Evolutionary conservation across 2,797 vertebrate genomes (phyloP).

Genomic region (Gastrophryne carolinensis): DNA sequence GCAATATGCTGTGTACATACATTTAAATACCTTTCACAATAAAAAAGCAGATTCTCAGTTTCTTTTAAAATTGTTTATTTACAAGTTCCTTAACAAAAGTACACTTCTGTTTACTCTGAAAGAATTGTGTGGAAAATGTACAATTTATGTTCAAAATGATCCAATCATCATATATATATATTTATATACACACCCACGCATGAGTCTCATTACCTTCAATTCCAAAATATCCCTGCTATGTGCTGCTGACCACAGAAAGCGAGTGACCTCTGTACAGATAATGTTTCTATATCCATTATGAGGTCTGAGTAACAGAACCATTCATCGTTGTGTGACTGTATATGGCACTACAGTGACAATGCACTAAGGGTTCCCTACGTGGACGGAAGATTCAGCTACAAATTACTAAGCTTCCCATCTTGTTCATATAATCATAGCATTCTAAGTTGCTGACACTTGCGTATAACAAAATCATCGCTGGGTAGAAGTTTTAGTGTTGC

Average conservation of each 20-base stretch:
- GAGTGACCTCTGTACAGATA: neutral
- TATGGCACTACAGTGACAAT: neutral
- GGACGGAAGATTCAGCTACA: constrained; percentile 17
- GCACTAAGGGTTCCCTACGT: constrained; percentile 10
- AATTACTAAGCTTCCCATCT: neutral
- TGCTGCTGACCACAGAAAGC: constrained; percentile 5
- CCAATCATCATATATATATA: constrained; percentile 40
- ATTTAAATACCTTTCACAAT: neutral
- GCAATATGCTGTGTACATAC: neutral
- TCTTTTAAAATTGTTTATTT: constrained; percentile 52
- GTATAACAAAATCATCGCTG: neutral
- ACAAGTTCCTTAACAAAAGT: constrained; percentile 52
- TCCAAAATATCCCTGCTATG: constrained; percentile 4
- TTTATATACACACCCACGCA: no score
- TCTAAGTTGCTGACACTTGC: neutral
- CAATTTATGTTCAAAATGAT: constrained; percentile 42
- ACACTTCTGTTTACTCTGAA: constrained; percentile 50
- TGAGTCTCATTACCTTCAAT: neutral
- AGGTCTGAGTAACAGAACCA: neutral
- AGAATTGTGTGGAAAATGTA: constrained; percentile 42
- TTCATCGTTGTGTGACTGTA: neutral
- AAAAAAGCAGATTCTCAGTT: neutral
- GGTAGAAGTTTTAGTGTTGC: neutral
- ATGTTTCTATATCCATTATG: neutral
- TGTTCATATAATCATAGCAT: neutral